Percentiles rank a stretch among this genome's conserved stretches.
These are phyloP conservation scores for Strigops habroptila DNA, from an alignment of 2,113 vertebrate genomes.

Conservation along the genomic window DNA sequence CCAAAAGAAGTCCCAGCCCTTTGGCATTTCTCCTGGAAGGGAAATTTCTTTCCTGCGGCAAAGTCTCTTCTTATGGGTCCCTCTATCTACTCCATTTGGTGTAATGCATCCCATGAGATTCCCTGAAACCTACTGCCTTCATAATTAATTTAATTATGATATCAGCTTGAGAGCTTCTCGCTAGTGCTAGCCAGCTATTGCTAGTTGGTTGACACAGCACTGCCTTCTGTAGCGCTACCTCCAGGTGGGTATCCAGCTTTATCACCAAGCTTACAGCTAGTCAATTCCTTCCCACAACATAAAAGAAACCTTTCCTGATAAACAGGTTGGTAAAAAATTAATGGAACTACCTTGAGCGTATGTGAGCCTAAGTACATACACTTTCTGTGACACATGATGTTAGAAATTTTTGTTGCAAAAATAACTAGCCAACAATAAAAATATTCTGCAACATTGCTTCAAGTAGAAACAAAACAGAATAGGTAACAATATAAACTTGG, in stretches of 20 bases:
- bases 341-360: background rate
- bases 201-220: background rate
- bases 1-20: background rate
- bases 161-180: slow-evolving; percentile 2
- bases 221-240: background rate
- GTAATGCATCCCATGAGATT: background rate
- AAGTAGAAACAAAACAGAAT: background rate
- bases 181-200: background rate
- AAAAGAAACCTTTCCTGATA: background rate
- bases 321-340: background rate
- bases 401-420: background rate
- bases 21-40: background rate
- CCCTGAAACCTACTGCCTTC: background rate
- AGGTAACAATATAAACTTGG: background rate
- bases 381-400: background rate
- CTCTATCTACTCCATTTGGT: background rate
- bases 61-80: background rate
- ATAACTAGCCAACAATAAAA: background rate
- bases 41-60: background rate
- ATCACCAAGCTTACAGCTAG: background rate
- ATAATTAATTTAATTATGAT: background rate
- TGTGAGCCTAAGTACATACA: background rate
- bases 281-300: background rate
- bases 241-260: background rate
- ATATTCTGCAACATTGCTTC: background rate